phyloP scores from a whole-genome alignment of 2,888 invertebrate genomes.

The Physocephala rufipes region DNA sequence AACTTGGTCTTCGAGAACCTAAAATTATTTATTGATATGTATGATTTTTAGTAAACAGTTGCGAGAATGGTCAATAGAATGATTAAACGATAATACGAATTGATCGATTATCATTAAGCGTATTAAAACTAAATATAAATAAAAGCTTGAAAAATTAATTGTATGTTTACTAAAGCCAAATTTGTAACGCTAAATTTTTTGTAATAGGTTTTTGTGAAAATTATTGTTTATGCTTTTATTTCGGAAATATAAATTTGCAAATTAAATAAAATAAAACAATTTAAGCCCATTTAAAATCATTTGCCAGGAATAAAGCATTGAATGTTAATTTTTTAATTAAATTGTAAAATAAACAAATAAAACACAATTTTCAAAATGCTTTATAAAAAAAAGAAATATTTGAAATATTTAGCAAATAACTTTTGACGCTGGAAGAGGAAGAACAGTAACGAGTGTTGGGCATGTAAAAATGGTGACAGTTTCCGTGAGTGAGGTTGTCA shows the following conservation, averaged over 20 bases:
- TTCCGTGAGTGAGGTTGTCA: conserved; percentile 7
- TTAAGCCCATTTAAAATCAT: too few relatives aligned
- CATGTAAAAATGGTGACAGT: conserved; percentile 12
- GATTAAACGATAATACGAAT: too few relatives aligned
- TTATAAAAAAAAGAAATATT: neutral
- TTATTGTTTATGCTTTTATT: too few relatives aligned
- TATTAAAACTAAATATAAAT: neutral
- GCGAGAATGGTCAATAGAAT: neutral
- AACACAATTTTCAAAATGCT: conserved; percentile 12
- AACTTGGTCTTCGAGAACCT: conserved; percentile 89
- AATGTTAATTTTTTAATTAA: too few relatives aligned
- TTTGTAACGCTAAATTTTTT: too few relatives aligned
- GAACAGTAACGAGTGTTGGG: conserved; percentile 5
- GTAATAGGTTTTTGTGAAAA: too few relatives aligned
- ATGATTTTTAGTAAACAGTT: neutral
- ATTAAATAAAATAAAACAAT: too few relatives aligned
- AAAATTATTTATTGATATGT: conserved; percentile 43
- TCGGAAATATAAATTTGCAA: too few relatives aligned
- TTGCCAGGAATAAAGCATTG: too few relatives aligned
- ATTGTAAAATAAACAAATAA: too few relatives aligned
- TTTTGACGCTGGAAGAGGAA: neutral
- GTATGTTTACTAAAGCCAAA: too few relatives aligned
- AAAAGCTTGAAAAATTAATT: neutral
- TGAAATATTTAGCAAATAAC: neutral
- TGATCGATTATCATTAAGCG: neutral